Percentiles rank a stretch among this genome's conserved stretches.
phyloP scores from a whole-genome alignment of 2,888 invertebrate genomes.

The Pyrrhia umbra region DNA sequence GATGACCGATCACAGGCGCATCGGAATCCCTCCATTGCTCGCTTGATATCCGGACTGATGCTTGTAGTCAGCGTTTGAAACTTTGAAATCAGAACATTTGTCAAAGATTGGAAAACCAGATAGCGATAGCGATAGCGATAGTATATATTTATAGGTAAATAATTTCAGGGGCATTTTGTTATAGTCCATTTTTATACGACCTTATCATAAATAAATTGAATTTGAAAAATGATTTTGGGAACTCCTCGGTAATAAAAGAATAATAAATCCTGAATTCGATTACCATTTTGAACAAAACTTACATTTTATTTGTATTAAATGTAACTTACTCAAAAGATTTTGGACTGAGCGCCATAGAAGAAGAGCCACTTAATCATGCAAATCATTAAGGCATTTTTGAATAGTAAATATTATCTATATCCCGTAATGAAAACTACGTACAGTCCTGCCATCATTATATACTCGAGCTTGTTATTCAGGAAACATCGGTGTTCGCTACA shows the following conservation, averaged over 20 bases:
- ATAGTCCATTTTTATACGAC: no score
- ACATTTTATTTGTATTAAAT: no score
- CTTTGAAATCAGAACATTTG: constrained; percentile 20
- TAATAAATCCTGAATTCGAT: no score
- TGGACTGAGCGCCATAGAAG: no score
- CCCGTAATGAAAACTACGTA: constrained; percentile 15
- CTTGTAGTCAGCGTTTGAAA: constrained; percentile 19
- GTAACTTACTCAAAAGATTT: no score
- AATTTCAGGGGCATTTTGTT: no score
- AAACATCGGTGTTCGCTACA: constrained; percentile 69
- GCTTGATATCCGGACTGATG: constrained; percentile 33
- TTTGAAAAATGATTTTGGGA: no score
- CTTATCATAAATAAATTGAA: no score
- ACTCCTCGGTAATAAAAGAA: no score
- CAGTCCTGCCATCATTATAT: constrained; percentile 15
- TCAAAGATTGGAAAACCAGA: constrained; percentile 20
- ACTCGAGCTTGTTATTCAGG: constrained; percentile 65
- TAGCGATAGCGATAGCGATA: no score
- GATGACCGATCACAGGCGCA: constrained; percentile 49
- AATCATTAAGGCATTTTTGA: background rate
- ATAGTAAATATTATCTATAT: background rate
- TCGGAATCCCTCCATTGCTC: constrained; percentile 27
- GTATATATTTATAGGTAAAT: no score
- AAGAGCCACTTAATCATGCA: background rate
- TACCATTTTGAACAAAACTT: no score